Percentiles rank a stretch among this genome's conserved stretches.
These are phyloP conservation scores for Lagopus muta DNA, from an alignment of 2,113 vertebrate species.

Conservation along the genomic window DNA sequence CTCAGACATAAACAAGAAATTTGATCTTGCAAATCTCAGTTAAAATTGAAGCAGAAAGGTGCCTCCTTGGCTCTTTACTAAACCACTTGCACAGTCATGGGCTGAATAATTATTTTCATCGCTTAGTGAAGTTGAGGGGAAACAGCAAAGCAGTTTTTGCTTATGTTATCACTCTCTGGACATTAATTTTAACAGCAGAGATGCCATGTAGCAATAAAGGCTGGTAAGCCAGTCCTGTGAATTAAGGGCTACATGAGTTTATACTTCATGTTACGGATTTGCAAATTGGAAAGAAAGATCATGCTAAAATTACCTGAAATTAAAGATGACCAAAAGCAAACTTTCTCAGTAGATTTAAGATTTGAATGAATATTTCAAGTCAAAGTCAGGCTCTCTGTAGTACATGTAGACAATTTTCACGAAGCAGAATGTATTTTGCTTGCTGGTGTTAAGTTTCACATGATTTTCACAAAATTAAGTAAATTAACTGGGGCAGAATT, in stretches of 20 bases:
- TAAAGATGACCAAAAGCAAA: background rate
- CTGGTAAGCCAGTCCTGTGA: background rate
- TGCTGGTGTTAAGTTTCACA: background rate
- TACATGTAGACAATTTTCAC: background rate
- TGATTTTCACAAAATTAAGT: background rate
- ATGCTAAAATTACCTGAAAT: background rate
- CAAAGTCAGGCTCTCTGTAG: background rate
- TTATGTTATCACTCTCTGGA: background rate
- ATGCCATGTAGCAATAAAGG: background rate
- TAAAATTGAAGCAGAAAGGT: background rate
- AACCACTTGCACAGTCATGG: background rate
- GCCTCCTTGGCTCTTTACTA: background rate
- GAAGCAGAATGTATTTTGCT: background rate
- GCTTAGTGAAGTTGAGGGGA: background rate
- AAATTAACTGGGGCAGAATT: background rate
- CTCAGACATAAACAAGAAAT: background rate
- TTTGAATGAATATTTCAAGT: background rate
- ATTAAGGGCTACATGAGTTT: background rate
- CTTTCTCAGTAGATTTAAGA: background rate
- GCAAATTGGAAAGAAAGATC: background rate
- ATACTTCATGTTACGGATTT: background rate
- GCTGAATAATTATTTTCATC: background rate
- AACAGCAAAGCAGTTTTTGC: background rate
- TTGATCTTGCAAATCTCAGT: background rate
- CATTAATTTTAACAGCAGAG: background rate